Conservation (phyloP, 2,888 invertebrate genomes). For the Xestia rhomboidea region DNA sequence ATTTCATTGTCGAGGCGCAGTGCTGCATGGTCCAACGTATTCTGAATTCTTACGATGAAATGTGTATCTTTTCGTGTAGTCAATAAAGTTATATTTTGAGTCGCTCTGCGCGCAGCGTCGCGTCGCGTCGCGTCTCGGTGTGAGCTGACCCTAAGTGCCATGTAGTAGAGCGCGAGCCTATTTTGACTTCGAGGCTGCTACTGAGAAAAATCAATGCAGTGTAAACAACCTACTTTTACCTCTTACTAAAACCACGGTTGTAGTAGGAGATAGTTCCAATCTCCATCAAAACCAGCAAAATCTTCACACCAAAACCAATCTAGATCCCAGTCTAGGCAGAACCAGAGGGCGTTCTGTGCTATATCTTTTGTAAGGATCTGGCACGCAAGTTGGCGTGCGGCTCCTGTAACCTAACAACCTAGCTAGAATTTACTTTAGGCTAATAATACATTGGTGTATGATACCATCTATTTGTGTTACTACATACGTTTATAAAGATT, state of each 20-base stretch:
- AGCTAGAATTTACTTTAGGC: conserved; percentile 71
- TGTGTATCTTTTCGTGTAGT: no score
- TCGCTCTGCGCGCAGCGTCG: no score
- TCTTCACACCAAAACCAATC: conserved; percentile 55
- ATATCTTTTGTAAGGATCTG: conserved; percentile 70
- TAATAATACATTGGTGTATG: conserved; percentile 62
- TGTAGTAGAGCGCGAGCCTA: no score
- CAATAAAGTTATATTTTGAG: no score
- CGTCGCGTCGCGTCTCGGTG: conserved; percentile 25
- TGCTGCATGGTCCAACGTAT: no score
- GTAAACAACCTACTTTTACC: not conserved
- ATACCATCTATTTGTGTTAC: conserved; percentile 60
- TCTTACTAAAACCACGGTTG: not conserved
- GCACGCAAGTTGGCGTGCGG: conserved; percentile 80
- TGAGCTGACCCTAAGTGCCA: conserved; percentile 38
- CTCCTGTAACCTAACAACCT: conserved; percentile 73
- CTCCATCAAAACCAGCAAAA: conserved; percentile 26
- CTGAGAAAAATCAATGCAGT: not conserved
- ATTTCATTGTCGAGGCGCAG: no score
- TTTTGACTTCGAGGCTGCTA: not conserved
- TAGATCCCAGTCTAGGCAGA: conserved; percentile 62
- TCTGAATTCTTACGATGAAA: no score
- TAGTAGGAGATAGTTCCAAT: not conserved
- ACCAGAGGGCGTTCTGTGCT: conserved; percentile 56
- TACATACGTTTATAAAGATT: conserved; percentile 52